phyloP scores from a whole-genome alignment of 92 coral and sea anemone genomes.

The Phenganax stokvisi region DNA sequence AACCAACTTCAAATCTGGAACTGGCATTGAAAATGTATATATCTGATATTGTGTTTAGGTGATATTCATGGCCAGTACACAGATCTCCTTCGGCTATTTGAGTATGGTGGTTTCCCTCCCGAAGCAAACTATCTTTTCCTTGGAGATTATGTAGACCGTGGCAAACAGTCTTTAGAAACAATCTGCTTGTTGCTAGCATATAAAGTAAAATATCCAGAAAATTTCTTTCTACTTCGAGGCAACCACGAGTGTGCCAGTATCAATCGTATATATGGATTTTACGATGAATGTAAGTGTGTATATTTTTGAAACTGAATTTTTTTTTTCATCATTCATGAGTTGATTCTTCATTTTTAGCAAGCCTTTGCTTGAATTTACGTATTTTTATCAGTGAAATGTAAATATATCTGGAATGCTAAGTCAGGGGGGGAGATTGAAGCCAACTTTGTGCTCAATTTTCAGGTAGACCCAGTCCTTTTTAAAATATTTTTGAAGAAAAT shows the following conservation, averaged over 20 bases:
- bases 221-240: slow-evolving; percentile 94
- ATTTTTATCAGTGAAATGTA: too few species aligned
- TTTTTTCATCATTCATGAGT: neutral
- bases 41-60: slow-evolving; percentile 46
- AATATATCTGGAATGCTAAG: too few species aligned
- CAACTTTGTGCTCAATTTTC: too few species aligned
- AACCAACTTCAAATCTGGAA: too few species aligned
- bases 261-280: slow-evolving; percentile 97
- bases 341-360: neutral
- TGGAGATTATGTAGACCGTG: slow-evolving; percentile 98
- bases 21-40: neutral
- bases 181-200: slow-evolving; percentile 92
- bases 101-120: slow-evolving; percentile 98
- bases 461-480: too few species aligned
- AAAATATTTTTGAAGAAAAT: too few species aligned
- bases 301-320: neutral
- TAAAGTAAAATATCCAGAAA: slow-evolving; percentile 97
- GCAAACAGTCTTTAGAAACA: slow-evolving; percentile 96
- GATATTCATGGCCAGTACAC: slow-evolving; percentile 99
- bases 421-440: too few species aligned
- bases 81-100: slow-evolving; percentile 91
- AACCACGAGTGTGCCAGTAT: slow-evolving; percentile 99
- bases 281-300: slow-evolving; percentile 89
- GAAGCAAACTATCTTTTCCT: slow-evolving; percentile 96
- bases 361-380: neutral